Evolutionary conservation across 2,888 invertebrate genomes (phyloP).

Genomic region (Drosophila picticornis): DNA sequence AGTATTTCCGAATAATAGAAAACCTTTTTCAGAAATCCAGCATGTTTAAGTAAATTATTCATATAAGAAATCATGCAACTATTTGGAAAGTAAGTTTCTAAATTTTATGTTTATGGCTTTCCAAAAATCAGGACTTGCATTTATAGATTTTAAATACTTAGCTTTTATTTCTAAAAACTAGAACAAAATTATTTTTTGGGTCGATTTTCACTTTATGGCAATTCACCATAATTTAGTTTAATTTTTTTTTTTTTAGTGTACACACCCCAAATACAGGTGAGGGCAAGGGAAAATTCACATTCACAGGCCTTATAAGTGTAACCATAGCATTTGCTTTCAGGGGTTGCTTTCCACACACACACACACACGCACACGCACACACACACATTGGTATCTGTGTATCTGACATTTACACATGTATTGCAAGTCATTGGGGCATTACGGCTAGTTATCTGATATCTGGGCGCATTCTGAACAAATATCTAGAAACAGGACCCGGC

Average conservation of each 20-base stretch:
- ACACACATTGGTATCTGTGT: slow-evolving; percentile 12
- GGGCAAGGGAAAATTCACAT: background rate
- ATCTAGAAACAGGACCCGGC: background rate
- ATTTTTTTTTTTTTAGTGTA: background rate
- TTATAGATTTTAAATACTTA: background rate
- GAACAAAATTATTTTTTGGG: background rate
- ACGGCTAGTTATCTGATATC: slow-evolving; percentile 54
- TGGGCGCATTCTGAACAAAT: slow-evolving; percentile 4
- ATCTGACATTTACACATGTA: slow-evolving; percentile 58
- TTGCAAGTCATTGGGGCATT: slow-evolving; percentile 65
- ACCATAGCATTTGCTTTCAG: slow-evolving; percentile 48
- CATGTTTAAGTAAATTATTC: no score
- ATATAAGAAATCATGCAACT: background rate
- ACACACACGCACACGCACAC: background rate
- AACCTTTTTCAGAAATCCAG: no score
- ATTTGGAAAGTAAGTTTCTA: background rate
- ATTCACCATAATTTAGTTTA: background rate
- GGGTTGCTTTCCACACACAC: slow-evolving; percentile 37
- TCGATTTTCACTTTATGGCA: background rate
- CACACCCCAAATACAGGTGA: slow-evolving; percentile 1
- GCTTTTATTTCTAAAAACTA: background rate
- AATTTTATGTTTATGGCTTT: background rate
- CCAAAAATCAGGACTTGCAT: background rate
- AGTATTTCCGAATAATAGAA: background rate
- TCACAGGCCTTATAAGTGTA: slow-evolving; percentile 26